Percentiles rank a stretch among this genome's conserved stretches.
These are phyloP conservation scores for Rhagonycha lutea DNA, from an alignment of 2,888 invertebrate species.

Conservation along the genomic window DNA sequence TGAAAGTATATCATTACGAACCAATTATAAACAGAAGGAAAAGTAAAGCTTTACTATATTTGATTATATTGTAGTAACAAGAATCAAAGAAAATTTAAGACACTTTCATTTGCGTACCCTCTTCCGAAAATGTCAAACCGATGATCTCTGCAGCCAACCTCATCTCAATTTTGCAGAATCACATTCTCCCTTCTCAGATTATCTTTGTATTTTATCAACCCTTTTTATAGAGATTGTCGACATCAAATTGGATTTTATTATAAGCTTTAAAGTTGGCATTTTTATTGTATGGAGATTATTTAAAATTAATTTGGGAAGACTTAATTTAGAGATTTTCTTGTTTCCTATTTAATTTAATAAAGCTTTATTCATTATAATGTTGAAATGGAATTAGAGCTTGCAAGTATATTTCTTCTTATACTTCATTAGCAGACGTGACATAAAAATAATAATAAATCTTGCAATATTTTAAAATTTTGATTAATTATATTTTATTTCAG, in stretches of 20 bases:
- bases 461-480: background rate
- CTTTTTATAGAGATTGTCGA: constrained; percentile 35
- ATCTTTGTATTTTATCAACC: constrained; percentile 41
- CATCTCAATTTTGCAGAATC: constrained; percentile 39
- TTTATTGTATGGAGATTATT: constrained; percentile 33
- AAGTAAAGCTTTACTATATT: constrained; percentile 23
- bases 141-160: constrained; percentile 29
- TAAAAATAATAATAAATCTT: background rate
- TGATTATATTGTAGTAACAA: constrained; percentile 38
- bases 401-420: background rate
- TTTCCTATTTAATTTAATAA: background rate
- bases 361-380: background rate
- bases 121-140: constrained; percentile 32
- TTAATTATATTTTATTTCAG: background rate
- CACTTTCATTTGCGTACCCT: constrained; percentile 40
- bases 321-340: background rate
- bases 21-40: background rate
- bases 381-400: background rate
- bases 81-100: constrained; percentile 39
- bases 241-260: constrained; percentile 44
- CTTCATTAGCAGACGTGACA: background rate
- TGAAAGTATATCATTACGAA: background rate
- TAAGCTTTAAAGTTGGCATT: constrained; percentile 34
- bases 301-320: constrained; percentile 17
- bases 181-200: constrained; percentile 28